Base-by-base conservation (phyloP, 2,888 invertebrate genomes). In the Brenthis hecate region DNA sequence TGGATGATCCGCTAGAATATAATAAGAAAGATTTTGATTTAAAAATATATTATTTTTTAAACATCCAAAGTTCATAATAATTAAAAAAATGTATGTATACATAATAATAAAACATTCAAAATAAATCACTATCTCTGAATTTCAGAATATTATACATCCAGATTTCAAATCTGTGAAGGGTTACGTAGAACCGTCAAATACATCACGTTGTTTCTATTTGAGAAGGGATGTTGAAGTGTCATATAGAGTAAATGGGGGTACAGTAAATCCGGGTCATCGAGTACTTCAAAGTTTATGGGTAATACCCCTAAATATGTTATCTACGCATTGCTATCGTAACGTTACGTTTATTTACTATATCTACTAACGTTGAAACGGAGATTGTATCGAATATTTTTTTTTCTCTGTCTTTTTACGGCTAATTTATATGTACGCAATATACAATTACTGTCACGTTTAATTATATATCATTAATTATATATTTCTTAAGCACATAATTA, bases 141-240 rank as follows among this genome's bases (percentile, higher is more conserved):
- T 53, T 8, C n/a, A 16, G 3, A 53, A 53, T 16, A 53, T 16
- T 16, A 16, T 8, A n/a, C 2, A 16, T 11, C 51, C 16, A 53
- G 6, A 43, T 69, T 62, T 71, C 60, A 69, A 70, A 72, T 43
- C 36, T 43, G 36, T 43, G 36, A 72, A 74, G 72, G 74, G 71
- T 69, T 61, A 63, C 64, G 61, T 69, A 65, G 72, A 72, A 75
- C 78, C 80, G 82, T 82, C 82, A 81, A 77, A 80, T 78, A 81
- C 80, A 83, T 82, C 82, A 79, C 77, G 83, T 85, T 86, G 86
- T 87, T 86, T 85, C 83, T 81, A 84, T 86, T 85, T 86, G 84
- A 86, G 78, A 77, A 86, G 84, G 86, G 84, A 83, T 80, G 81
- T 85, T 84, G 82, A 84, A 85, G 85, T 86, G 85, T 85, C 86